Evolutionary conservation across 2,113 vertebrate genomes (phyloP).

Genomic region (Abramis brama): DNA sequence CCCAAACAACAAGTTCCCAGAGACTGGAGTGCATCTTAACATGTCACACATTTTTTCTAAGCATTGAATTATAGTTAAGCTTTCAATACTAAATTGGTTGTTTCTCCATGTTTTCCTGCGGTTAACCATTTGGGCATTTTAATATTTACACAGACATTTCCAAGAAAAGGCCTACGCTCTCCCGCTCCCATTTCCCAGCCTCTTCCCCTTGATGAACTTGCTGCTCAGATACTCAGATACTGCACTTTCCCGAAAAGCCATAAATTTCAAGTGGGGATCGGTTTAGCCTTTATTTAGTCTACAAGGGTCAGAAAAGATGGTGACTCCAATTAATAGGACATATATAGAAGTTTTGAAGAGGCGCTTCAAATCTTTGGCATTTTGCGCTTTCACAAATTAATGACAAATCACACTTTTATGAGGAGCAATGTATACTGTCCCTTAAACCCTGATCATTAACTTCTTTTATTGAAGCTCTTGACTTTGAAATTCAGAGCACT

Average conservation of each 20-base stretch:
- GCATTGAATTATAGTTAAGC: slow-evolving; percentile 38
- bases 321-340: slow-evolving; percentile 8
- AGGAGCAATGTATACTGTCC: background rate
- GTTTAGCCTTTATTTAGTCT: slow-evolving; percentile 47
- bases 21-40: slow-evolving; percentile 55
- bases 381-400: slow-evolving; percentile 9
- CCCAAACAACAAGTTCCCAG: slow-evolving; percentile 65
- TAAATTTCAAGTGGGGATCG: slow-evolving; percentile 45
- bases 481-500: slow-evolving; percentile 22
- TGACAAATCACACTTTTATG: slow-evolving; percentile 11
- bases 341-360: slow-evolving; percentile 4
- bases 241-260: slow-evolving; percentile 37
- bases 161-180: slow-evolving; percentile 19
- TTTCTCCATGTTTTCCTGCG: background rate
- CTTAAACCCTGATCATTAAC: background rate
- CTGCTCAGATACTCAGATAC: slow-evolving; percentile 3
- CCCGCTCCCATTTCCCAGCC: slow-evolving; percentile 8
- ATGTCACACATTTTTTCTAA: slow-evolving; percentile 46
- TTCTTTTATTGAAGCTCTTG: slow-evolving; percentile 2
- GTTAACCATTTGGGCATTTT: slow-evolving; percentile 40
- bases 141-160: slow-evolving; percentile 37
- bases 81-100: slow-evolving; percentile 27
- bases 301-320: slow-evolving; percentile 13
- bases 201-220: slow-evolving; percentile 64
- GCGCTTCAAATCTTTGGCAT: no score